Evolutionary conservation across 2,888 invertebrate species (phyloP), one percentile per base, ranked within the genome.

Genomic region (Liodrosophila aerea): DNA sequence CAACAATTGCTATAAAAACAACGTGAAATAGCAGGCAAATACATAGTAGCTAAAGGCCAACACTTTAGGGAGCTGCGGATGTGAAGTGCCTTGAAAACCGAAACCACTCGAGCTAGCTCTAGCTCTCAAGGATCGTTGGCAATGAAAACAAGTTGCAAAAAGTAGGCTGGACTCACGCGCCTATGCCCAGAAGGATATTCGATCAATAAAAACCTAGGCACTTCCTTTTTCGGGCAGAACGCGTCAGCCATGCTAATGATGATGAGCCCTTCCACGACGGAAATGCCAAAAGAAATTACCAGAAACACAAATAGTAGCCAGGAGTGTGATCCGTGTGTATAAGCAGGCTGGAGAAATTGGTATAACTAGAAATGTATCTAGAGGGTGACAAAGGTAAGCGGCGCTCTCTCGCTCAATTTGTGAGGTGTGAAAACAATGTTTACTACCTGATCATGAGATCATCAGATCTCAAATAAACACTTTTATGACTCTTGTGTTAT

Each of bases 371-470:
- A n/a, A n/a, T n/a, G n/a, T n/a, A n/a, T n/a, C n/a, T n/a, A 36
- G 36, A 16, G 43, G 9, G 47, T 47, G 60, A n/a, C 41, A 56
- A 43, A 53, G 69, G 58, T 40, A 47, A 33, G 41, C 11, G 29
- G 7, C 11, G 9, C 16, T 9, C 37, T n/a, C 37, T 16, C 37
- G 9, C 29, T 18, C 9, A 16, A 13, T 4, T 11, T 40, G 30
- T 40, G 43, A 76, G 64, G 73, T 75, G 81, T 70, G 74, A 82
- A 75, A 67, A 73, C 58, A 29, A 49, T 59, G 70, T 80, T 86
- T 69, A 78, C 75, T 87, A 87, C 88, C 87, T 87, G 88, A 50
- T 72, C 44, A 49, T 39, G 18, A 56, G 72, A 29, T 57, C 22
- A 11, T 12, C n/a, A 5, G 9, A 9, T 1, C 43, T 64, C 78